Base-by-base conservation (phyloP, 2,113 vertebrate genomes). In the Neofelis nebulosa region DNA sequence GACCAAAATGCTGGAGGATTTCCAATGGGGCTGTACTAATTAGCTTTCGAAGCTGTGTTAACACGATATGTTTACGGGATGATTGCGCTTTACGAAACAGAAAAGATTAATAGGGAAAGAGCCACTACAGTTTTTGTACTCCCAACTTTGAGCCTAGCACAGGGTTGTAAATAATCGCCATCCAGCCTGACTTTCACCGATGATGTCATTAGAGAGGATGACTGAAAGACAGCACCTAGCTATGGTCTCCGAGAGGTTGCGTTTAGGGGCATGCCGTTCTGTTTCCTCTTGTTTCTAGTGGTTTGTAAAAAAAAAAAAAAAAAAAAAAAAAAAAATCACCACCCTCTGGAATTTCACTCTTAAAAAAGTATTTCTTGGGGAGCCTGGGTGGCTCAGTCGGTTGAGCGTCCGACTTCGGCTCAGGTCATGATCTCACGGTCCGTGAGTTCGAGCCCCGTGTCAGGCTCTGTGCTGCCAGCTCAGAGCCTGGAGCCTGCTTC, bases 91-190 rank as follows among this genome's bases (percentile, higher is more conserved):
- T 73, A 38, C 0, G 87, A 80, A 96, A 76, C 31, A 82, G 79
- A 92, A 25, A 31, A 91, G 38, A 96, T 94, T 98, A 81, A 18
- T 87, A 97, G 87, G 93, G 92, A 97, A 97, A 68, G 31, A 52
- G 19, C 68, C 90, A 18, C 96, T 92, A 0, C 6, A 7, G 83
- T 95, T 97, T 92, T 74, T 84, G 41, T 91, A 73, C 41, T 68
- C 45, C 29, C 69, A 78, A 21, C 84, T 96, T 96, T 63, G 65
- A 18, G 84, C 57, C 74, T 84, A 73, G 74, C 36, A 13, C 25
- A 96, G n/a, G 19, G 31, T 94, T 96, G 50, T 88, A 95, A 97
- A 89, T 89, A 92, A 91, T 96, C 73, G 48, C 74, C 80, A 87
- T 36, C 3, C 27, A 71, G 68, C 5, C 18, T 93, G 68, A 73